Percentiles rank a stretch among this genome's conserved stretches.
Conservation (phyloP, 2,797 vertebrate genomes). For the Myoxocephalus aenaeus region DNA sequence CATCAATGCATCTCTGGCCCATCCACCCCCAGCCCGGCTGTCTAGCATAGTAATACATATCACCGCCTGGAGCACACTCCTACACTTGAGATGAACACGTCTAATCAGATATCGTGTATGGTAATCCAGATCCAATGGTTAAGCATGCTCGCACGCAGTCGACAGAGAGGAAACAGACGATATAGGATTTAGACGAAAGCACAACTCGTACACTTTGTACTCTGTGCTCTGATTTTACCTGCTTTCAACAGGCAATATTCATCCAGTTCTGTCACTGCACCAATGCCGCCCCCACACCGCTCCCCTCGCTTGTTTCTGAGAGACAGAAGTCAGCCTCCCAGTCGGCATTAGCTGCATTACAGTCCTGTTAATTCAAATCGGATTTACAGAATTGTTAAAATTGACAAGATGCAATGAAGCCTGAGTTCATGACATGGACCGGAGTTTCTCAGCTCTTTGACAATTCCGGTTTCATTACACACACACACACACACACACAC, state of each 20-base stretch:
- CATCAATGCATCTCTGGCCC: conserved; percentile 45
- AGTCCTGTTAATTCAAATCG: conserved; percentile 42
- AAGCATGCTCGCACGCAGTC: conserved; percentile 51
- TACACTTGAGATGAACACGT: conserved; percentile 56
- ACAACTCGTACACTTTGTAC: conserved; percentile 15
- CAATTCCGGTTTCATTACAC: conserved; percentile 3
- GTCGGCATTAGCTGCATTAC: conserved; percentile 34
- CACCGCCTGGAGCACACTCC: conserved; percentile 58
- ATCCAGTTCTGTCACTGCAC: conserved; percentile 39
- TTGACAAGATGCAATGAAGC: conserved; percentile 41
- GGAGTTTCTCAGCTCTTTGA: conserved; percentile 14
- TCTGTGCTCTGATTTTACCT: conserved; percentile 53
- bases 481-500: background rate
- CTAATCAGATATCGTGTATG: conserved; percentile 57
- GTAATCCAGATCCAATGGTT: conserved; percentile 58
- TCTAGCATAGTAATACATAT: conserved; percentile 53
- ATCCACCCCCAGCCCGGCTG: conserved; percentile 52
- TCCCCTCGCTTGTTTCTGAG: conserved; percentile 28
- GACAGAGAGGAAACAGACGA: conserved; percentile 33
- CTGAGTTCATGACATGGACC: background rate
- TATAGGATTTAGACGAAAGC: conserved; percentile 48
- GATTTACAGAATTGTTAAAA: conserved; percentile 49
- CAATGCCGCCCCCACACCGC: conserved; percentile 35
- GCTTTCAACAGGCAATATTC: conserved; percentile 48
- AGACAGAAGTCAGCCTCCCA: conserved; percentile 49